Evolutionary conservation across 2,113 vertebrate species (phyloP), one percentile per base, ranked within the genome.

Genomic region (Nibea coibor): DNA sequence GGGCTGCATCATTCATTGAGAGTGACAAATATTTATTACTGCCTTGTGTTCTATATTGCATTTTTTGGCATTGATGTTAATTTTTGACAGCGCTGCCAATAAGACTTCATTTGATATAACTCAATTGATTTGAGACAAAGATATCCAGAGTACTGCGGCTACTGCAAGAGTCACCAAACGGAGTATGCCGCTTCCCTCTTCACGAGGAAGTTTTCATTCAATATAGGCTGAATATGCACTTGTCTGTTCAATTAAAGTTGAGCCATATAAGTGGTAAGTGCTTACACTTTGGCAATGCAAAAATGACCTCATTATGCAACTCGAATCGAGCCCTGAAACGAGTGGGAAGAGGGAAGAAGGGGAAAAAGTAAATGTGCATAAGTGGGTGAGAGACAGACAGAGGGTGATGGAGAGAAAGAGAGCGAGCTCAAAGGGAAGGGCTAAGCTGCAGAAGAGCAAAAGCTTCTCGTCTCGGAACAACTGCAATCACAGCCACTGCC

Each of bases 401-500:
- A 74, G 71, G 45, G 50, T 72, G 53, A 80, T 31, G 48, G 75
- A 62, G 72, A 75, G 39, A 79, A 54, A 50, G 65, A 61, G 69
- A 75, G 66, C 62, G 65, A 64, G 84, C 83, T 88, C 58, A 79
- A 78, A 86, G 85, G 69, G 75, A 86, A 75, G 71, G 72, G 72
- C 67, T 77, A 71, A 74, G 85, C 70, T 75, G 72, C 84, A 87
- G 71, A 86, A 63, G 77, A 89, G 91, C 75, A 85, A 87, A 88
- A 85, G 86, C 86, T 74, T 85, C 83, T 86, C 69, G 56, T 90
- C 83, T 87, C 43, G 72, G 79, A 92, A 89, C 88, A 85, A 90
- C 91, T 91, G 90, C 90, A 90, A 87, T 89, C 89, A 87, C 85
- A 88, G 85, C 61, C 51, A 45, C 77, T 87, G 87, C 91, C 89